phyloP scores from a whole-genome alignment of 92 coral and sea anemone species.

The Epizoanthus stellaris region DNA sequence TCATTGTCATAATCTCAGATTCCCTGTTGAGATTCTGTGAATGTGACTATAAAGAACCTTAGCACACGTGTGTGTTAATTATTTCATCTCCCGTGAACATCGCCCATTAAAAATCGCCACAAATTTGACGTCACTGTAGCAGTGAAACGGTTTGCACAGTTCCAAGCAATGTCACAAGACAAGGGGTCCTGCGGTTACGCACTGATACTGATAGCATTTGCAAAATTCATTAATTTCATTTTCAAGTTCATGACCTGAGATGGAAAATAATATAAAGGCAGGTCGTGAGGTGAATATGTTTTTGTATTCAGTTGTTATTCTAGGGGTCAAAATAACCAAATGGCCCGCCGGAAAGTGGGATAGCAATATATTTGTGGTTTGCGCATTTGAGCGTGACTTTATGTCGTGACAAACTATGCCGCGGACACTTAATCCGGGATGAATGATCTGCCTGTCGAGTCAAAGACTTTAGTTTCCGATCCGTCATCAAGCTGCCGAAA shows the following conservation, averaged over 20 bases:
- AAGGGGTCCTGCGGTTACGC: not conserved
- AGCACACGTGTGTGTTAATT: not conserved
- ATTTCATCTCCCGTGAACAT: slow-evolving; percentile 3
- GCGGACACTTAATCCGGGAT: slow-evolving; percentile 24
- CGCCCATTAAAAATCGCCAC: not conserved
- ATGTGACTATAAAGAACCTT: not conserved
- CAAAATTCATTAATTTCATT: not conserved
- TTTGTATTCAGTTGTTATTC: not conserved
- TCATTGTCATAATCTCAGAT: not conserved
- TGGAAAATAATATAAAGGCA: not conserved
- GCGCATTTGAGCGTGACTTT: slow-evolving; percentile 16
- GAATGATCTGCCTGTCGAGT: slow-evolving; percentile 12
- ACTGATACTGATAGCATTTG: not conserved
- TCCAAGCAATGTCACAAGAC: not conserved
- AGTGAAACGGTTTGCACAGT: not conserved
- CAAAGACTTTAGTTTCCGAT: slow-evolving; percentile 24
- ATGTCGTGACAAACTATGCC: slow-evolving; percentile 34
- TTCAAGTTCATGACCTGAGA: not conserved
- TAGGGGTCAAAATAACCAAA: not conserved
- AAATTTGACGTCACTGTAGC: not conserved
- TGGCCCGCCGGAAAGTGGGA: not conserved
- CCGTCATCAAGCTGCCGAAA: slow-evolving; percentile 42
- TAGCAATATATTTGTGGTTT: not conserved
- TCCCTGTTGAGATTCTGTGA: slow-evolving; percentile 7
- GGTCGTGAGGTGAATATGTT: not conserved